phyloP scores from a whole-genome alignment of 2,113 vertebrate genomes.

The Cromileptes altivelis region DNA sequence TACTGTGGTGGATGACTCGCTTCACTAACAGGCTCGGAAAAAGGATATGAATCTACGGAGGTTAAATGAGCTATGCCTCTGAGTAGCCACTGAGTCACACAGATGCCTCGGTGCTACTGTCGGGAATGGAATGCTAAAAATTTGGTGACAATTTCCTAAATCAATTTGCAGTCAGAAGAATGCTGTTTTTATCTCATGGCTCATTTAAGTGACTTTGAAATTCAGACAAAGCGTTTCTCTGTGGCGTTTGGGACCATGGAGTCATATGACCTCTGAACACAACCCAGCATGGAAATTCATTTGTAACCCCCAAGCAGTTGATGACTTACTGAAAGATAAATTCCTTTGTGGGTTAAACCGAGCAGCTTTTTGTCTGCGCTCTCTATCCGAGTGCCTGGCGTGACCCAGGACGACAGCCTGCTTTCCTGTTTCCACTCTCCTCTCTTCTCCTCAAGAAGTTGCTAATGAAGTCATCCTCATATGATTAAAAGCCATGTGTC shows the following conservation, averaged over 20 bases:
- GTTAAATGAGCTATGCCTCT: constrained; percentile 50
- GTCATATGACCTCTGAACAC: constrained; percentile 60
- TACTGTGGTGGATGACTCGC: constrained; percentile 32
- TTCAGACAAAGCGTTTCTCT: constrained; percentile 58
- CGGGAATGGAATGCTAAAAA: constrained; percentile 43
- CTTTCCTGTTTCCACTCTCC: constrained; percentile 18
- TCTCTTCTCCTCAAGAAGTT: constrained; percentile 6
- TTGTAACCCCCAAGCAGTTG: constrained; percentile 45
- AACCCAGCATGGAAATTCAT: constrained; percentile 51
- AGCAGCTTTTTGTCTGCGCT: constrained; percentile 48
- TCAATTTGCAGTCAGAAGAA: constrained; percentile 47
- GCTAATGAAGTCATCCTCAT: constrained; percentile 62
- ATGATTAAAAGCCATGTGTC: constrained; percentile 31
- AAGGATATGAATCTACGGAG: constrained; percentile 50
- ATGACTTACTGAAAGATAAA: constrained; percentile 59
- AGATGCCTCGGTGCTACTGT: constrained; percentile 28
- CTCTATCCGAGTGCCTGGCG: constrained; percentile 10
- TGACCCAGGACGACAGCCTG: constrained; percentile 28
- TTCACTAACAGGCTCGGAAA: background rate
- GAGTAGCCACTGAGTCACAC: constrained; percentile 36
- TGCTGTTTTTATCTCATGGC: constrained; percentile 39
- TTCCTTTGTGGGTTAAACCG: constrained; percentile 62
- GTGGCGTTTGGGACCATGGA: constrained; percentile 16
- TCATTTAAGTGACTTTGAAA: constrained; percentile 41
- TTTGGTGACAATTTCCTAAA: constrained; percentile 51